Percentiles rank a stretch among this genome's conserved stretches.
phyloP scores from a whole-genome alignment of 1,140 invertebrate species.

The Hestina assimilis region DNA sequence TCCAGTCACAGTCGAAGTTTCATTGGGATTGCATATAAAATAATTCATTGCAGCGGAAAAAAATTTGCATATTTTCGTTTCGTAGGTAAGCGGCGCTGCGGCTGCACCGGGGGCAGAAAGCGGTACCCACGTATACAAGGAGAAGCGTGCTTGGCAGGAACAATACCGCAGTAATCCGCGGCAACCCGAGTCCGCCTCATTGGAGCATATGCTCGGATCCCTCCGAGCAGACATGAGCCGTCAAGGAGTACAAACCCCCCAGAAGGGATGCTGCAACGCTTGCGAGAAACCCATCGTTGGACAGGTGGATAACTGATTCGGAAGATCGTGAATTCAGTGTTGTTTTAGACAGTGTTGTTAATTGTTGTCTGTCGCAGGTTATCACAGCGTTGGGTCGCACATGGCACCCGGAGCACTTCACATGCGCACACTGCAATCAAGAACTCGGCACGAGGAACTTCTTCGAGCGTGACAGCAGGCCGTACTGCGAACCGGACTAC shows the following conservation, averaged over 20 bases:
- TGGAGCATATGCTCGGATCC: conserved; percentile 80
- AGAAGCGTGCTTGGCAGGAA: conserved; percentile 71
- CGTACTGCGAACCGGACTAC: conserved; percentile 99
- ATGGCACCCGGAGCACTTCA: conserved; percentile 99
- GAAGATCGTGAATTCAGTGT: neutral
- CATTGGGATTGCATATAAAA: neutral
- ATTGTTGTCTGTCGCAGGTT: conserved; percentile 79
- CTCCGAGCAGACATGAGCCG: conserved; percentile 96
- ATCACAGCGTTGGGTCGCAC: conserved; percentile 98
- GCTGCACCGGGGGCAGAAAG: conserved; percentile 39
- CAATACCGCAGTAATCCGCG: conserved; percentile 70
- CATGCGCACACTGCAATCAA: conserved; percentile 97
- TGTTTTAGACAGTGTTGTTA: conserved; percentile 7
- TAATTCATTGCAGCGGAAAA: neutral
- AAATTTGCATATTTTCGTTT: conserved; percentile 12
- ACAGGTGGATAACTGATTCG: conserved; percentile 82
- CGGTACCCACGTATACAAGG: conserved; percentile 64
- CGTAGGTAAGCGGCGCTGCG: conserved; percentile 62
- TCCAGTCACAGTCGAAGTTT: conserved; percentile 24
- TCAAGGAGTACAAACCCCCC: conserved; percentile 97
- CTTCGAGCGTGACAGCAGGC: conserved; percentile 97
- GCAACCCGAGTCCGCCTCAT: conserved; percentile 69
- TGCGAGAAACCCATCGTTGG: conserved; percentile 99
- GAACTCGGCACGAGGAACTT: conserved; percentile 98
- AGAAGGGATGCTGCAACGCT: conserved; percentile 98